Conservation (phyloP, 1,140 invertebrate genomes). For the Drosophila quadrilineata region DNA sequence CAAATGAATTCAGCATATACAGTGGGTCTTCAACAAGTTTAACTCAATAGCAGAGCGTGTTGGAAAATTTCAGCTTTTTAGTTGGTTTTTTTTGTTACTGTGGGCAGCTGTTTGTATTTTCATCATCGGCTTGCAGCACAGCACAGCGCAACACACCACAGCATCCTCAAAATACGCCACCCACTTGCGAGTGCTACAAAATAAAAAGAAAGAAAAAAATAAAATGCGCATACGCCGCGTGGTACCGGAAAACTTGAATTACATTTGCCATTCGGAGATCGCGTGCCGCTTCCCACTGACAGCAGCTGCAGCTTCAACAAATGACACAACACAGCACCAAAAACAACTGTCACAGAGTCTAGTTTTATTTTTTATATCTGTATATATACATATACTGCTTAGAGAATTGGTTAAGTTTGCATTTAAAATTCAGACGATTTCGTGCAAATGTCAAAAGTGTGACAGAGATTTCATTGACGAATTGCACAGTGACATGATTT, state of each 20-base stretch:
- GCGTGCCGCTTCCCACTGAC: slow-evolving; percentile 39
- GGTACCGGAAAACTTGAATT: slow-evolving; percentile 38
- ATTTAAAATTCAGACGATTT: background rate
- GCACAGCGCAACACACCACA: no score
- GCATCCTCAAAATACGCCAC: slow-evolving; percentile 15
- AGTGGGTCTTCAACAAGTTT: background rate
- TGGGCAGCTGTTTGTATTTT: no score
- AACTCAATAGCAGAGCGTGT: no score
- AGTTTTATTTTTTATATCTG: background rate
- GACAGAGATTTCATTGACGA: slow-evolving; percentile 47
- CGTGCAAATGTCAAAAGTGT: slow-evolving; percentile 69
- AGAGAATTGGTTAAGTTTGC: background rate
- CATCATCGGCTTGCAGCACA: no score
- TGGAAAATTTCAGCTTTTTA: background rate
- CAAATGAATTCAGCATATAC: background rate
- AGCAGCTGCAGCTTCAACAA: slow-evolving; percentile 13
- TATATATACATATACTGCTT: background rate
- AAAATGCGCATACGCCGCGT: slow-evolving; percentile 55
- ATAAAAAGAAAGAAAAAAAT: no score
- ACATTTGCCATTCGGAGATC: slow-evolving; percentile 44
- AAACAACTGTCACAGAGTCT: slow-evolving; percentile 25
- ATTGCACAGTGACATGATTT: slow-evolving; percentile 30
- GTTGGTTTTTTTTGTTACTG: no score
- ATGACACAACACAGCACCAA: background rate
- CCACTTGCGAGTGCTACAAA: slow-evolving; percentile 36